A percentile compares a stretch with the other conserved stretches of the same genome.
Conservation (phyloP, 35 echinoderm and acorn worm genomes). For the Heliocidaris erythrogramma region DNA sequence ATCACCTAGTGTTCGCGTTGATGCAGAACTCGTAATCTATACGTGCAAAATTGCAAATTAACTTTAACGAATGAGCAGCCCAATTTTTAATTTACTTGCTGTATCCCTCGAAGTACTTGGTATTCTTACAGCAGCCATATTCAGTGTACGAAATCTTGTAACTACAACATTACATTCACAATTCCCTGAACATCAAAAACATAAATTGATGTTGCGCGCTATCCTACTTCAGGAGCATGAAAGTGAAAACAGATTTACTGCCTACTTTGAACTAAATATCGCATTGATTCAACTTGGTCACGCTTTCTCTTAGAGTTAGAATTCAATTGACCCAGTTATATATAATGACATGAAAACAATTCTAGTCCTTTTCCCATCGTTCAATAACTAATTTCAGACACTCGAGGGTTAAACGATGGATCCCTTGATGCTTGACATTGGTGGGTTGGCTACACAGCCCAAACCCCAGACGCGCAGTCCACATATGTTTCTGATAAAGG, state of each 20-base stretch:
- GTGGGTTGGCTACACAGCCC: background rate
- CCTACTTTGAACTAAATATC: no score
- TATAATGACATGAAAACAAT: background rate
- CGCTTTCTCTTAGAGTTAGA: background rate
- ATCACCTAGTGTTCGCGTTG: no score
- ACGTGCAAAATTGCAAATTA: background rate
- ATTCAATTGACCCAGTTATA: background rate
- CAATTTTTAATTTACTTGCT: background rate
- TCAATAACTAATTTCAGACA: slow-evolving; percentile 12
- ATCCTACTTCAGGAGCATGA: background rate
- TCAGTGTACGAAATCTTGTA: no score
- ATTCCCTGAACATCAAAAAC: background rate
- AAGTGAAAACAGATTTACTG: background rate
- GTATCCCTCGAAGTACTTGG: background rate
- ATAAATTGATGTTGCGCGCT: background rate
- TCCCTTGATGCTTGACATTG: background rate
- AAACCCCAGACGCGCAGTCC: background rate
- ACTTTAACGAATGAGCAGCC: background rate
- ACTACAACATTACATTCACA: background rate
- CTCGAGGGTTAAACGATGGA: background rate
- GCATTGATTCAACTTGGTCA: background rate
- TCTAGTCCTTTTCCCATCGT: background rate
- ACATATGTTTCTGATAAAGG: slow-evolving; percentile 38
- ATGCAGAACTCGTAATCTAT: background rate
- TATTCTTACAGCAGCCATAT: no score